phyloP scores from a whole-genome alignment of 2,888 invertebrate species.

The Heliconius aoede region DNA sequence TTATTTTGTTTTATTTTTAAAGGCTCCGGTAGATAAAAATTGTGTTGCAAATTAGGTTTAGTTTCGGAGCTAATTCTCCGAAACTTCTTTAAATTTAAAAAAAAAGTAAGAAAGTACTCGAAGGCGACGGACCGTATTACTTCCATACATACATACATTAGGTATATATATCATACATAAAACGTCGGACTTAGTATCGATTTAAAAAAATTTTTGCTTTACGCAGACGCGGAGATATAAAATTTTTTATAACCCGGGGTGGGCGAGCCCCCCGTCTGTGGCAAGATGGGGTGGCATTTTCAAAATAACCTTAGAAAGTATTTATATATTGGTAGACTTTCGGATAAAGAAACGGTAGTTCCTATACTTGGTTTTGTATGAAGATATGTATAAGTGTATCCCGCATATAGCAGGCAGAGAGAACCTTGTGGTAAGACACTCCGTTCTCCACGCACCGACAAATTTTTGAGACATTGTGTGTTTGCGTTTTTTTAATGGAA shows the following conservation, averaged over 20 bases:
- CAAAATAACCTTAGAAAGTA: constrained; percentile 19
- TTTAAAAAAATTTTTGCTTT: constrained; percentile 56
- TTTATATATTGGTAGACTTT: background rate
- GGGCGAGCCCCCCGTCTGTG: constrained; percentile 51
- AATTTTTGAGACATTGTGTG: background rate
- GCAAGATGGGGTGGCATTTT: constrained; percentile 26
- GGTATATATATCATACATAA: constrained; percentile 24
- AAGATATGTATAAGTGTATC: background rate
- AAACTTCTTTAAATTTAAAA: background rate
- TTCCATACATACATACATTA: constrained; percentile 11
- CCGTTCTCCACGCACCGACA: background rate
- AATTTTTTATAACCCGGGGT: constrained; percentile 62
- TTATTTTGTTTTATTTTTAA: no score
- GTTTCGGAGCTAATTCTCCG: no score
- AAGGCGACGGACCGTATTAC: background rate
- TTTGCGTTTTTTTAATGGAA: no score
- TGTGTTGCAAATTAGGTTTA: no score
- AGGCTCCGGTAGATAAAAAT: no score
- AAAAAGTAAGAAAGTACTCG: background rate
- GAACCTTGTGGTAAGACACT: background rate
- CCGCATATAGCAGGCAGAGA: no score
- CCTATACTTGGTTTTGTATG: background rate
- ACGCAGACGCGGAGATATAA: constrained; percentile 68
- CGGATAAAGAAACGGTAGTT: background rate
- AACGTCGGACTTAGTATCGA: constrained; percentile 51